These are phyloP conservation scores for Chrysocyon brachyurus DNA, from an alignment of 2,797 vertebrate genomes.

Conservation along the genomic window DNA sequence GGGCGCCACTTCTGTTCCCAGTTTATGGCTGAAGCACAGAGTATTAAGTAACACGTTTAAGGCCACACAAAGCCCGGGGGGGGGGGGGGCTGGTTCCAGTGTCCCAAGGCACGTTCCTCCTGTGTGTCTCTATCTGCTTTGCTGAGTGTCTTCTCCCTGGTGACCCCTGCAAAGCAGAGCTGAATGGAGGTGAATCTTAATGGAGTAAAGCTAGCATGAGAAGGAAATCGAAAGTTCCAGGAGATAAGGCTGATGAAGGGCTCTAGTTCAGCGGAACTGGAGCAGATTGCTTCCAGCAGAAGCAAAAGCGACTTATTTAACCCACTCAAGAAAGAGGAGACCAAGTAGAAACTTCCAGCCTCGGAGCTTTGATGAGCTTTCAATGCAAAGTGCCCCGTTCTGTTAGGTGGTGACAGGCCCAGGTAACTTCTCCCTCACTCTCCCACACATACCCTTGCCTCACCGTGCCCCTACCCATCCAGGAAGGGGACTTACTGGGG, in stretches of 20 bases:
- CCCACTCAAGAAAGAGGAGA: not conserved
- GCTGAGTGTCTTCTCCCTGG: not conserved
- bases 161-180: not conserved
- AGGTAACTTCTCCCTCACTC: not conserved
- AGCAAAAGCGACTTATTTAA: not conserved
- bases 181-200: not conserved
- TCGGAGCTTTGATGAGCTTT: not conserved
- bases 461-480: not conserved
- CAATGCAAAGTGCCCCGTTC: not conserved
- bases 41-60: not conserved
- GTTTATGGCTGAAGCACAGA: not conserved
- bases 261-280: not conserved
- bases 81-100: too few species aligned
- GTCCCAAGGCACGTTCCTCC: not conserved
- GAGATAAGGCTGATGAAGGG: not conserved
- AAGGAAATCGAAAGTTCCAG: not conserved
- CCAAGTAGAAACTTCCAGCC: too few species aligned
- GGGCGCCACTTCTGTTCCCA: too few species aligned
- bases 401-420: rapidly evolving
- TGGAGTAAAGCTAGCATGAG: too few species aligned
- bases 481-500: not conserved
- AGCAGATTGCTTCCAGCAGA: not conserved
- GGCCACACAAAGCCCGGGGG: too few species aligned
- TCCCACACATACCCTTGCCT: not conserved
- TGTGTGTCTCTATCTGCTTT: not conserved